These are phyloP conservation scores for Rhodinocichla rosea DNA, from an alignment of 2,113 vertebrate genomes.

Conservation along the genomic window DNA sequence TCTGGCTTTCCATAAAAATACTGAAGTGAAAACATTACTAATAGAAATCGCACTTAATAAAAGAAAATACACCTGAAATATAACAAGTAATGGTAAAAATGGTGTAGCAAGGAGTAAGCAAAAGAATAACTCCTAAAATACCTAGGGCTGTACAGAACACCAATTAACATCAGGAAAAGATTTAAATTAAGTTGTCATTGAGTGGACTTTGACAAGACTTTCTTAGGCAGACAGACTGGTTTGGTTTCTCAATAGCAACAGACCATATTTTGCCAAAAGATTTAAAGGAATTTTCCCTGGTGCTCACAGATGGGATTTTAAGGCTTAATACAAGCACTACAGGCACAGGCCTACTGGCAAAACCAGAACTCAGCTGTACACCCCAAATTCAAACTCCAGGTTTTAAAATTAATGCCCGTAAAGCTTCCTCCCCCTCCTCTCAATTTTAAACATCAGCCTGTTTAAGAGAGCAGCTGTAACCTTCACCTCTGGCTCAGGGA, in stretches of 20 bases:
- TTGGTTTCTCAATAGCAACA: not conserved
- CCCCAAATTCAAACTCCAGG: not conserved
- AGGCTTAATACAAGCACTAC: not conserved
- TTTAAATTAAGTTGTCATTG: not conserved
- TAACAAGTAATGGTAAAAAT: not conserved
- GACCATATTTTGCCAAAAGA: not conserved
- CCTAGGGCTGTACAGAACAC: not conserved
- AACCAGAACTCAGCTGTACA: fast-evolving
- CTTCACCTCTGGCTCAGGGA: not conserved
- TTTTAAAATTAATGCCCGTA: not conserved
- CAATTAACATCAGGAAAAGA: not conserved
- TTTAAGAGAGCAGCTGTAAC: not conserved
- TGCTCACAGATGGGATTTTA: not conserved
- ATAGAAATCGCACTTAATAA: not conserved
- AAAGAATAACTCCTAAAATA: not conserved
- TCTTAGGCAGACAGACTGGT: not conserved
- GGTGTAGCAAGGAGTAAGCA: not conserved
- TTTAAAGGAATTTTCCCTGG: not conserved
- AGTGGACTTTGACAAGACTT: not conserved
- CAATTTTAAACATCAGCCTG: not conserved
- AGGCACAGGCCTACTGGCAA: not conserved
- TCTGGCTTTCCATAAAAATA: not conserved
- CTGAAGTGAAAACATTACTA: not conserved
- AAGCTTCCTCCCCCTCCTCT: not conserved
- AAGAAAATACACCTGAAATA: not conserved